These are phyloP conservation scores for Drymonia ruficornis DNA, from an alignment of 2,888 invertebrate genomes.

Conservation along the genomic window DNA sequence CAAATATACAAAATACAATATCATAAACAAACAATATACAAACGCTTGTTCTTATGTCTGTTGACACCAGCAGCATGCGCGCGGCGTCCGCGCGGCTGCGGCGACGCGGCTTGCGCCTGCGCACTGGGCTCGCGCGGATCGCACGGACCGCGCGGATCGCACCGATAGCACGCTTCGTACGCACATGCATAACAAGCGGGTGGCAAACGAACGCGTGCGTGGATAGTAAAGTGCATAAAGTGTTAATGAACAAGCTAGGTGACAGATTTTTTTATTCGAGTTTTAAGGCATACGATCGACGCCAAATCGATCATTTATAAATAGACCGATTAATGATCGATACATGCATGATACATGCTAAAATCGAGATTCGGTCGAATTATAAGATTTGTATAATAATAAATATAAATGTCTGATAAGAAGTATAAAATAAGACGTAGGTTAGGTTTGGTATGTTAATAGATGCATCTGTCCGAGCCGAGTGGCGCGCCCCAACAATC, in stretches of 20 bases:
- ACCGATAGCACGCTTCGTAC: conserved; percentile 5
- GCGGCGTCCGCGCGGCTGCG: conserved; percentile 6
- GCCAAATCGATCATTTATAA: no score
- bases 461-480: no score
- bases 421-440: no score
- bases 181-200: conserved; percentile 32
- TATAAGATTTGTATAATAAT: no score
- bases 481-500: no score
- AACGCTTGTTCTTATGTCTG: conserved; percentile 18
- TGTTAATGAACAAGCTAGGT: conserved; percentile 10
- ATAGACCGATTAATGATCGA: no score
- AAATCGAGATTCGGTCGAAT: no score
- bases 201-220: conserved; percentile 3
- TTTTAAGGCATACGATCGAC: no score
- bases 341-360: no score
- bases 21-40: conserved; percentile 22
- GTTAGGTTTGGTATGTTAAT: no score
- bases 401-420: no score
- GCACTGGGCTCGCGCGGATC: conserved; percentile 13
- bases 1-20: conserved; percentile 2
- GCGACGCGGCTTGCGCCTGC: not conserved
- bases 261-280: no score
- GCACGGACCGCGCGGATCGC: conserved; percentile 13
- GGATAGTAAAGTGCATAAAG: conserved; percentile 6
- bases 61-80: conserved; percentile 8